Percentiles rank a stretch among this genome's conserved stretches.
Conservation (phyloP, 2,113 vertebrate species). For the Suncus etruscus region DNA sequence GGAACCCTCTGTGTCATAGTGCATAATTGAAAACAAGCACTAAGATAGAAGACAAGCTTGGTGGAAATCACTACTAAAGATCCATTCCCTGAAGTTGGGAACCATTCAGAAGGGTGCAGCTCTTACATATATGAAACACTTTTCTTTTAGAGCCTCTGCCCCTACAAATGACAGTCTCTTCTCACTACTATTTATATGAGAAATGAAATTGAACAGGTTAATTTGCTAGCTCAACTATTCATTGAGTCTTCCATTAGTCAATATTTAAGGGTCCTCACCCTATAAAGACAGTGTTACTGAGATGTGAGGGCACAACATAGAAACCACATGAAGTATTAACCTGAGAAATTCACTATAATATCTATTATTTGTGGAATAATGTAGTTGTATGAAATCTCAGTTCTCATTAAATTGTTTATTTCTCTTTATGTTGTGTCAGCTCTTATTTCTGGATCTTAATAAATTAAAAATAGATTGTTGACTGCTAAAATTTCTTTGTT, state of each 20-base stretch:
- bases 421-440: conserved; percentile 35
- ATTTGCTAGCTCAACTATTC: neutral
- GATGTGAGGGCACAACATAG: neutral
- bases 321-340: neutral
- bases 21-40: neutral
- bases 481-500: conserved; percentile 66
- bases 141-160: neutral
- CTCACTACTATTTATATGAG: neutral
- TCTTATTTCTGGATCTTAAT: conserved; percentile 63
- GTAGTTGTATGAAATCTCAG: neutral
- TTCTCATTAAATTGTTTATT: conserved; percentile 36
- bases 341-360: neutral
- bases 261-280: neutral
- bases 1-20: neutral
- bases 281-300: neutral
- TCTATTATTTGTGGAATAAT: neutral
- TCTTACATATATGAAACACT: neutral
- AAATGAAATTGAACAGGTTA: neutral
- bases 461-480: conserved; percentile 71
- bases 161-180: neutral
- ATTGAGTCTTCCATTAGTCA: neutral
- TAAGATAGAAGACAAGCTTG: neutral
- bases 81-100: too few species aligned
- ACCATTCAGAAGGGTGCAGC: neutral
- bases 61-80: neutral